A percentile compares a stretch with the other conserved stretches of the same genome.
These are phyloP conservation scores for Micromussa lordhowensis DNA, from an alignment of 92 coral and sea anemone genomes.

Conservation along the genomic window DNA sequence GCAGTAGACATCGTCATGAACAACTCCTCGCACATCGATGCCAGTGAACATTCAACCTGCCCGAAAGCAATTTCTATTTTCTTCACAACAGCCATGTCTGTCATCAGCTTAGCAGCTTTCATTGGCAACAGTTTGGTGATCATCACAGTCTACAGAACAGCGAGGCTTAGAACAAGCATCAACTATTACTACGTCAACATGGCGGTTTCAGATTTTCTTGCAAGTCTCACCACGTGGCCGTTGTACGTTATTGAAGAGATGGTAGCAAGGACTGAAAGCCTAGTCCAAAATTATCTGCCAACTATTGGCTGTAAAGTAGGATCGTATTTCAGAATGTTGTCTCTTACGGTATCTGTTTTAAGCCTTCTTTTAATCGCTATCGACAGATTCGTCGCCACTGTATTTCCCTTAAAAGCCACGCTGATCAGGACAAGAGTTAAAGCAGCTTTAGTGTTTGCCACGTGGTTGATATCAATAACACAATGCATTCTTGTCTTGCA, in stretches of 20 bases:
- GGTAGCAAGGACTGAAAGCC: not conserved
- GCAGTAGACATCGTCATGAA: not conserved
- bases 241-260: not conserved
- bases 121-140: conserved; percentile 4
- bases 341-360: not conserved
- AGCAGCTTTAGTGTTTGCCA: not conserved
- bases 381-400: conserved; percentile 18
- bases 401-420: not conserved
- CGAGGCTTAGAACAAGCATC: not conserved
- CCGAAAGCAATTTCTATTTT: not conserved
- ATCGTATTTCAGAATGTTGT: not conserved
- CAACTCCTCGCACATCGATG: not conserved
- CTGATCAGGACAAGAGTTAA: not conserved
- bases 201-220: conserved; percentile 1
- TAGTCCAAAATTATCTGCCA: not conserved
- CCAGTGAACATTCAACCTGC: not conserved
- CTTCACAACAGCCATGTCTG: not conserved
- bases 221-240: not conserved
- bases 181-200: conserved; percentile 12
- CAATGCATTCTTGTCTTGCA: not conserved
- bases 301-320: not conserved
- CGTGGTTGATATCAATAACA: not conserved
- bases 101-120: conserved; percentile 1
- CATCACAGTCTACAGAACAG: not conserved
- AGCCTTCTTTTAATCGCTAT: conserved; percentile 7